Conservation (phyloP, 2,888 invertebrate species). For the Catocala sponsa region DNA sequence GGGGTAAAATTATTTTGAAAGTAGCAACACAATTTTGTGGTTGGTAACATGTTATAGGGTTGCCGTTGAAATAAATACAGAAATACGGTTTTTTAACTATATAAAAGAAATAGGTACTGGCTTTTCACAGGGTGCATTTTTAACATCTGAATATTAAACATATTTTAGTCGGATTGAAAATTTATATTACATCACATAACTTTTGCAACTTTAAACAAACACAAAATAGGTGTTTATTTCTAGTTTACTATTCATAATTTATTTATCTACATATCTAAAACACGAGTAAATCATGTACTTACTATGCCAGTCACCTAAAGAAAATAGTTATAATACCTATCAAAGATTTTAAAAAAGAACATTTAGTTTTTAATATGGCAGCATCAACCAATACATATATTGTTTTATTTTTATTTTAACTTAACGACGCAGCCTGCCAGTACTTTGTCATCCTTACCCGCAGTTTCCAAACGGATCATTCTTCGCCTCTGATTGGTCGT, state of each 20-base stretch:
- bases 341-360: neutral
- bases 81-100: neutral
- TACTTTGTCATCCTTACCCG: slow-evolving; percentile 36
- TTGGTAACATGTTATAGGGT: slow-evolving; percentile 33
- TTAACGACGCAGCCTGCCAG: slow-evolving; percentile 13
- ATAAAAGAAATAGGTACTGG: too few relatives aligned
- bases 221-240: neutral
- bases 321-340: too few relatives aligned
- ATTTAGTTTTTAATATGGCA: neutral
- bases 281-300: too few relatives aligned
- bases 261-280: neutral
- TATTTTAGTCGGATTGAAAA: neutral
- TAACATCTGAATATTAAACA: too few relatives aligned
- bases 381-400: too few relatives aligned
- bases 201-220: neutral
- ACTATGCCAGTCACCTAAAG: too few relatives aligned
- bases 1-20: slow-evolving; percentile 10
- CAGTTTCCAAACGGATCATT: slow-evolving; percentile 62
- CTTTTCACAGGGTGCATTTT: too few relatives aligned
- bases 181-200: neutral
- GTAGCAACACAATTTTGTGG: neutral
- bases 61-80: slow-evolving; percentile 19
- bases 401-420: slow-evolving; percentile 7
- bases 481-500: slow-evolving; percentile 80
- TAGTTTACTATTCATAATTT: neutral